Conservation (phyloP, 2,797 vertebrate genomes). For the Gephyroberyx darwinii region DNA sequence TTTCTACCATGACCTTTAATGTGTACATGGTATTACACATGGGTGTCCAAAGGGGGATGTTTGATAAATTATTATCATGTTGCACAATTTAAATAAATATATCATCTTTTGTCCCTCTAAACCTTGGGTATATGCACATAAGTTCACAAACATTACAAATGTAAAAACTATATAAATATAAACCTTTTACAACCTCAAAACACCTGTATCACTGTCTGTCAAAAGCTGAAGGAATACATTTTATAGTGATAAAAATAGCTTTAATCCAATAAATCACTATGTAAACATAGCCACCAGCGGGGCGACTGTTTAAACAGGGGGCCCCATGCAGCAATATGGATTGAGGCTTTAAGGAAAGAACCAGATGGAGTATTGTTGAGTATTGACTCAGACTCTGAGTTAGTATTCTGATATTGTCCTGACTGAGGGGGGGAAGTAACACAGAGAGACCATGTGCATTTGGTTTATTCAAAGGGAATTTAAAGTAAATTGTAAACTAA, state of each 20-base stretch:
- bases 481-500: too few relatives aligned
- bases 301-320: conserved; percentile 39
- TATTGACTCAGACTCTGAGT: conserved; percentile 50
- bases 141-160: conserved; percentile 10
- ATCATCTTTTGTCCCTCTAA: background rate
- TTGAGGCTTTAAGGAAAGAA: conserved; percentile 42
- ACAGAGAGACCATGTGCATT: background rate
- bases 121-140: too few relatives aligned
- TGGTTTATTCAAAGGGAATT: conserved; percentile 7
- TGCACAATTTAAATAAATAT: conserved; percentile 20
- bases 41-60: background rate
- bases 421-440: conserved; percentile 27
- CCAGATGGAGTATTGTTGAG: conserved; percentile 50
- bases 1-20: conserved; percentile 50
- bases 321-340: conserved; percentile 47
- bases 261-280: conserved; percentile 19
- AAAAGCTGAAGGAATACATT: conserved; percentile 10
- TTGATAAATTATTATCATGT: conserved; percentile 16
- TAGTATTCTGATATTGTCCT: conserved; percentile 39
- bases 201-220: background rate
- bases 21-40: background rate
- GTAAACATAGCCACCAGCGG: conserved; percentile 52
- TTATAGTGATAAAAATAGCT: conserved; percentile 37
- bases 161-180: conserved; percentile 15
- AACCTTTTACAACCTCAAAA: conserved; percentile 10